Percentiles rank a stretch among this genome's conserved stretches.
These are phyloP conservation scores for Scaptodrosophila latifasciaeformis DNA, from an alignment of 2,888 invertebrate genomes.

Conservation along the genomic window DNA sequence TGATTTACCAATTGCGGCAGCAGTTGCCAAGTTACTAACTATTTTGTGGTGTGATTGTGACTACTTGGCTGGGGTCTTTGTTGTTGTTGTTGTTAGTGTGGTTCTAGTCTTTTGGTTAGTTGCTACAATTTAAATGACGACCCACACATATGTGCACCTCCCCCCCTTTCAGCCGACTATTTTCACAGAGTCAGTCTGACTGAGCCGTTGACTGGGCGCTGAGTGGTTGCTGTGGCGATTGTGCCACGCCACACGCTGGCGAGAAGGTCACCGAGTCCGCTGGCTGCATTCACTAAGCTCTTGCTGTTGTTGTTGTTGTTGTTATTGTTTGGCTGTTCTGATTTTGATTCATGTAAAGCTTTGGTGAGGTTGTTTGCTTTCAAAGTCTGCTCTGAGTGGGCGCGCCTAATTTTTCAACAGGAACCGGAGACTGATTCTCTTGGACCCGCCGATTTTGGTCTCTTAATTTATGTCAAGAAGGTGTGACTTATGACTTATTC, in stretches of 20 bases:
- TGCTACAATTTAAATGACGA: no score
- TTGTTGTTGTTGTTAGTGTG: slow-evolving; percentile 23
- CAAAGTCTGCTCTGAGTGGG: slow-evolving; percentile 26
- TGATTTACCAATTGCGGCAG: slow-evolving; percentile 40
- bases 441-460: slow-evolving; percentile 7
- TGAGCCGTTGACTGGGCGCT: no score
- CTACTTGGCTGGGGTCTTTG: slow-evolving; percentile 22
- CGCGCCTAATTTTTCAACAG: slow-evolving; percentile 24
- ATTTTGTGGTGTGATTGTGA: no score
- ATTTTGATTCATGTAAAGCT: slow-evolving; percentile 32
- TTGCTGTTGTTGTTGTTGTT: slow-evolving; percentile 14
- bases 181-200: no score
- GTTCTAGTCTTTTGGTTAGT: no score
- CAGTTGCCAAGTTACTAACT: slow-evolving; percentile 38
- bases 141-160: no score
- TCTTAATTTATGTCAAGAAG: slow-evolving; percentile 1
- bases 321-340: no score
- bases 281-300: no score
- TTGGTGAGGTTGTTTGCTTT: slow-evolving; percentile 15
- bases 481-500: background rate
- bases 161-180: no score
- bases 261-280: no score
- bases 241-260: no score
- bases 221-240: no score
- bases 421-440: slow-evolving; percentile 18